Conservation (phyloP, 2,797 vertebrate genomes). For the Tapirus indicus region DNA sequence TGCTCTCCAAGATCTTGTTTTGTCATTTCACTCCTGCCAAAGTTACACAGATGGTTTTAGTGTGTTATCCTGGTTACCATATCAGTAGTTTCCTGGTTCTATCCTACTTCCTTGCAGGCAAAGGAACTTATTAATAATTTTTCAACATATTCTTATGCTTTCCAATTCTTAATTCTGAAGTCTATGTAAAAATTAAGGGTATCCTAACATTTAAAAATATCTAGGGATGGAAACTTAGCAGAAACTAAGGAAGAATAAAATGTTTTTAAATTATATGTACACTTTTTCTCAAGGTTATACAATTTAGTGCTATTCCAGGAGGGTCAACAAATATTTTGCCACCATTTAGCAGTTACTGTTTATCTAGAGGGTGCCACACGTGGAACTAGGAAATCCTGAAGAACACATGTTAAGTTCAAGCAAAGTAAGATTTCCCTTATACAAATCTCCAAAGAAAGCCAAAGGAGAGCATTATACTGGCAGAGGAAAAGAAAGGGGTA, state of each 20-base stretch:
- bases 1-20: conserved; percentile 43
- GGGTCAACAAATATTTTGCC: background rate
- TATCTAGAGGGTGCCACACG: background rate
- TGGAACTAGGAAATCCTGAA: conserved; percentile 10
- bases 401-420: background rate
- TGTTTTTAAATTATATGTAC: background rate
- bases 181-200: background rate
- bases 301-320: background rate
- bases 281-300: background rate
- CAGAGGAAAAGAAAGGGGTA: background rate
- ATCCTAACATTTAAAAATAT: conserved; percentile 48
- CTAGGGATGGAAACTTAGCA: background rate
- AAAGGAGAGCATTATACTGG: background rate
- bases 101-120: conserved; percentile 66
- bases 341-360: background rate
- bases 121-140: conserved; percentile 42
- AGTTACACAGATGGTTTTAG: conserved; percentile 56
- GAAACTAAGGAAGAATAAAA: conserved; percentile 35
- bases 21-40: conserved; percentile 57
- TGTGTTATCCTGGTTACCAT: conserved; percentile 8
- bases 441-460: background rate
- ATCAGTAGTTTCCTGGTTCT: conserved; percentile 63
- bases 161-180: conserved; percentile 34
- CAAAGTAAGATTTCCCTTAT: background rate
- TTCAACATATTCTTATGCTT: background rate